Base-by-base conservation (phyloP, 35 echinoderm and acorn worm species). In the Acanthaster planci region DNA sequence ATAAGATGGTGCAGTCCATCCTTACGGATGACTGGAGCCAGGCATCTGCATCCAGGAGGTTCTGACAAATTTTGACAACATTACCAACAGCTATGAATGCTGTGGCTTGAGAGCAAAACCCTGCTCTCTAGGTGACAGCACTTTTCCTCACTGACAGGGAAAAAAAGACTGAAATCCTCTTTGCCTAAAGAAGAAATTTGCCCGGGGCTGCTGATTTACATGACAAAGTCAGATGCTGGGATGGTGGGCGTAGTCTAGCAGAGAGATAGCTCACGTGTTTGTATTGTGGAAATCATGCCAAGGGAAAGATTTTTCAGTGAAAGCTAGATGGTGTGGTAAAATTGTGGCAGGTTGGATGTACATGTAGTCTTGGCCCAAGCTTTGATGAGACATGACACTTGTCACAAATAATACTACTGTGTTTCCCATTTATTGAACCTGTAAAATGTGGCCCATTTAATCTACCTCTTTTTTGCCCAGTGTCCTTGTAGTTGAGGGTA, bases 191-290 rank as follows among this genome's bases (percentile, higher is more conserved):
- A 47, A 47, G 12, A 47, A 47, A 47, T 47, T 30, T 21, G 26
- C 64, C 64, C n/a, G 19, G 23, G 64, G 64, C 64, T 72, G 26
- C 64, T 26, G 64, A 72, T 72, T 72, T 72, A 72, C 64, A 72
- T 72, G 64, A 72, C 64, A 72, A 72, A 72, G 64, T 72, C 26
- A 72, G 23, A 72, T 26, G 26, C 15, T 72, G 64, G 34, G 21
- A 72, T 10, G 17, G 27, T n/a, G 8, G 64, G 64, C 42, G 42
- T 47, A 47, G 42, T 12, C 12, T 47, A 47, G 4, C 42, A 47
- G 42, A 6, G 42, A 47, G 34, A 72, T 26, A 72, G 34, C 30
- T 72, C 26, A 31, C 64, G 34, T 21, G 64, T 72, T 72, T 72
- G 30, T 72, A 26, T 72, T 72, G 64, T 31, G 34, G 64, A 72